A percentile compares a stretch with the other conserved stretches of the same genome.
These are phyloP conservation scores for Tachina lurida DNA, from an alignment of 2,888 invertebrate species.

Conservation along the genomic window DNA sequence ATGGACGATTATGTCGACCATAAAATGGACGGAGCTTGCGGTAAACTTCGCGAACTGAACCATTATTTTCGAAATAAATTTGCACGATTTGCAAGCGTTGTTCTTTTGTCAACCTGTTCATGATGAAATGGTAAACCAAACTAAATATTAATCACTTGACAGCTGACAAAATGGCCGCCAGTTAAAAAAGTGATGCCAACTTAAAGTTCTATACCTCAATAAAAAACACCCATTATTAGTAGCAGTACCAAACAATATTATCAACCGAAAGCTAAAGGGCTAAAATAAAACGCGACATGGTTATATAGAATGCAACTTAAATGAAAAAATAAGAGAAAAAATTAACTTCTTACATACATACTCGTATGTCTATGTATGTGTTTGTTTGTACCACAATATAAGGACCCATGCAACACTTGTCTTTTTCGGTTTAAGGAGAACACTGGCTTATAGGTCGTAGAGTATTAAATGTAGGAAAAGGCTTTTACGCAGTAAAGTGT, in stretches of 20 bases:
- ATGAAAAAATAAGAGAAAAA: slow-evolving; percentile 17
- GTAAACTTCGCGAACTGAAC: no score
- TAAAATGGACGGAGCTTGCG: no score
- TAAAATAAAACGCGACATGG: slow-evolving; percentile 77
- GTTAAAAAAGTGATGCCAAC: no score
- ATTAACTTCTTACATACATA: background rate
- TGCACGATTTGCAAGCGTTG: no score
- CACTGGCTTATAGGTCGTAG: slow-evolving; percentile 50
- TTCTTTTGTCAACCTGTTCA: no score
- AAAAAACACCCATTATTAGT: no score
- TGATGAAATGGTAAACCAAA: no score
- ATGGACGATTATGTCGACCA: no score
- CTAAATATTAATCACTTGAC: no score
- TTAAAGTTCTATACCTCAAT: no score
- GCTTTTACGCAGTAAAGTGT: background rate
- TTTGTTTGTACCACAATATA: background rate
- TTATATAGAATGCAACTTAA: slow-evolving; percentile 44
- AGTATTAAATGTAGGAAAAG: background rate
- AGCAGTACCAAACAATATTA: slow-evolving; percentile 54
- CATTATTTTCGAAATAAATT: no score
- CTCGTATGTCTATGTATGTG: background rate
- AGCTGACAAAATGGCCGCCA: no score
- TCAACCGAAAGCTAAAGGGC: slow-evolving; percentile 62
- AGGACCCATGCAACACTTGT: slow-evolving; percentile 2
- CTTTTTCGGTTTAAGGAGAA: slow-evolving; percentile 25